These are phyloP conservation scores for Nemurella pictetii DNA, from an alignment of 2,888 invertebrate species.

Conservation along the genomic window DNA sequence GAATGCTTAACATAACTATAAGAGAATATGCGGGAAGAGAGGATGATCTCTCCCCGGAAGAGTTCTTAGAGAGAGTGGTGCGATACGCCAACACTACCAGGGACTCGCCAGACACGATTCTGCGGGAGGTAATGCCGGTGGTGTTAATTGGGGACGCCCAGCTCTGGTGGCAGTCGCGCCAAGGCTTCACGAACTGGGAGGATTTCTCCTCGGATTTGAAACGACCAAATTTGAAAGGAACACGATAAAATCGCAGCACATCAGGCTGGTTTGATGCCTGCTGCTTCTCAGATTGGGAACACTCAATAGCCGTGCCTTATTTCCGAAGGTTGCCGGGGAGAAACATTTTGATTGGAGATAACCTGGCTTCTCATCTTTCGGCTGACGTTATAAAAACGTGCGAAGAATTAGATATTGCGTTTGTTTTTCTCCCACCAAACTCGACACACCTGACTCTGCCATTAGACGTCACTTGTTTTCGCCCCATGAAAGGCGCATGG, in stretches of 20 bases:
- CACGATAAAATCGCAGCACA: background rate
- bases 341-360: conserved; percentile 50
- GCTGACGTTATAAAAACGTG: conserved; percentile 45
- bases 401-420: conserved; percentile 46
- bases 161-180: too few species aligned
- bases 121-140: too few species aligned
- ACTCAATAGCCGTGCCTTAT: conserved; percentile 44
- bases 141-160: too few species aligned
- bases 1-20: too few species aligned
- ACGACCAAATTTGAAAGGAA: too few species aligned
- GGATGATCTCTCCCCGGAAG: too few species aligned
- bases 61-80: too few species aligned
- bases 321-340: conserved; percentile 43
- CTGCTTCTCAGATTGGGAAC: conserved; percentile 6
- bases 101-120: too few species aligned
- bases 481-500: conserved; percentile 45
- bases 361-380: conserved; percentile 47
- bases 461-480: conserved; percentile 46
- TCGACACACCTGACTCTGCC: conserved; percentile 47
- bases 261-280: conserved; percentile 1
- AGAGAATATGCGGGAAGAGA: too few species aligned
- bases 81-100: too few species aligned
- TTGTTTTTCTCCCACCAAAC: conserved; percentile 46
- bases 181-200: too few species aligned
- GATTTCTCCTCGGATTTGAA: too few species aligned